phyloP scores from a whole-genome alignment of 2,113 vertebrate genomes.

The Varanus salvator region DNA sequence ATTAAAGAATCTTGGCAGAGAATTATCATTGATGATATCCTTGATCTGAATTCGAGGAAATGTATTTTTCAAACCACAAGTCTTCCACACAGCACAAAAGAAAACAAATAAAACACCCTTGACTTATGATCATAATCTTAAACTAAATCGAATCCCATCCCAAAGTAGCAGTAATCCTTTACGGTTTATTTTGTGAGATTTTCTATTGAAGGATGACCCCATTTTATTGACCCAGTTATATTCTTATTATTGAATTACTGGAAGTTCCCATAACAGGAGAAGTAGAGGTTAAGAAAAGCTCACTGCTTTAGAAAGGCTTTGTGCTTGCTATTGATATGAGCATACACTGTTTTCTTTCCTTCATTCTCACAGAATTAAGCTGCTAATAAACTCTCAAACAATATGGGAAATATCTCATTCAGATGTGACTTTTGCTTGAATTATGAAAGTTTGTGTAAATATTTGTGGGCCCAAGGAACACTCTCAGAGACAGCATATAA shows the following conservation, averaged over 20 bases:
- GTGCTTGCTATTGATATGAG: conserved; percentile 32
- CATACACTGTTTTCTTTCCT: background rate
- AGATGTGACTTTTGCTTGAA: conserved; percentile 18
- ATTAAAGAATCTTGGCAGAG: conserved; percentile 3
- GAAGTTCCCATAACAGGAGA: conserved; percentile 22
- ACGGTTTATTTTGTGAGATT: conserved; percentile 22
- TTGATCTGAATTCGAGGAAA: conserved; percentile 27
- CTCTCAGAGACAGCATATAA: too few species aligned
- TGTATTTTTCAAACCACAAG: conserved; percentile 24
- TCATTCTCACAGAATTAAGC: background rate
- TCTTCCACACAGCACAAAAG: background rate
- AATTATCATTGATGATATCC: conserved; percentile 13
- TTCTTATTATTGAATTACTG: conserved; percentile 51
- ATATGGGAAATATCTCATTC: background rate
- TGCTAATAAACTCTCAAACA: conserved; percentile 37
- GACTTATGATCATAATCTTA: conserved; percentile 17
- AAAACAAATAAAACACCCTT: conserved; percentile 25
- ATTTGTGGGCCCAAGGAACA: background rate
- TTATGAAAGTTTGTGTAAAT: background rate
- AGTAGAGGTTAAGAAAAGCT: conserved; percentile 17
- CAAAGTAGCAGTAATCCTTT: background rate
- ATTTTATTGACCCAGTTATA: conserved; percentile 23
- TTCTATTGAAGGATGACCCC: conserved; percentile 1
- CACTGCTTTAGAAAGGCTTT: conserved; percentile 32
- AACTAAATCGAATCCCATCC: conserved; percentile 3